Percentiles rank a stretch among this genome's conserved stretches.
These are phyloP conservation scores for Orcinus orca DNA, from an alignment of 2,113 vertebrate genomes.

Conservation along the genomic window DNA sequence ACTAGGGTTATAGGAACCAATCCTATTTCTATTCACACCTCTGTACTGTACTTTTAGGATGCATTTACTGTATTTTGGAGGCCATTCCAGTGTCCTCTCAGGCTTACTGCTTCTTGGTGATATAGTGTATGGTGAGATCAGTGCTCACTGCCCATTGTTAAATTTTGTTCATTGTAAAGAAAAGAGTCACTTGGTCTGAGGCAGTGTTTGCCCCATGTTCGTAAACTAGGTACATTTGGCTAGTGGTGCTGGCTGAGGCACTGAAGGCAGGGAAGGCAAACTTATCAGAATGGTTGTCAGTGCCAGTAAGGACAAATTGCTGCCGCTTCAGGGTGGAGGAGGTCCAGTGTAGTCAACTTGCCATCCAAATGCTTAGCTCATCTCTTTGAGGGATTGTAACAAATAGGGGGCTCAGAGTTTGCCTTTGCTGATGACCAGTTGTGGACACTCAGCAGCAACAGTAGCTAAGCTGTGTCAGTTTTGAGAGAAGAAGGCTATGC, in stretches of 20 bases:
- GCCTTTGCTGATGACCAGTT: background rate
- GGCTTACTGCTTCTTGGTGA: background rate
- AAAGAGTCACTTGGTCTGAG: background rate
- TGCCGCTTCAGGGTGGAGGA: background rate
- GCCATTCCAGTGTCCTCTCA: background rate
- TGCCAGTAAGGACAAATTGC: background rate
- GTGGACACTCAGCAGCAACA: background rate
- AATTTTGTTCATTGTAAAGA: background rate
- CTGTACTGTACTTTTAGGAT: background rate
- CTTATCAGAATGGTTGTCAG: background rate
- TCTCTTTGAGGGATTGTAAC: background rate
- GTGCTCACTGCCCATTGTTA: background rate
- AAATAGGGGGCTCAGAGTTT: background rate
- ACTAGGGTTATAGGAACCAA: background rate
- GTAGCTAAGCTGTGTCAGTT: background rate
- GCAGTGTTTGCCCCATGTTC: background rate
- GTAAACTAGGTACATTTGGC: background rate
- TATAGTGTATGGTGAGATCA: background rate
- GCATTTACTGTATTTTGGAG: background rate
- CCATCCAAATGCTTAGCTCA: background rate
- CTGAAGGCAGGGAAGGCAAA: background rate
- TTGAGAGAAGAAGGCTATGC: background rate
- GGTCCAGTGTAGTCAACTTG: background rate
- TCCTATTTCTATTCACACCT: background rate
- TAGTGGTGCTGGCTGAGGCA: background rate